These are phyloP conservation scores for Echinops telfairi DNA, from an alignment of 2,113 vertebrate genomes.

Conservation along the genomic window DNA sequence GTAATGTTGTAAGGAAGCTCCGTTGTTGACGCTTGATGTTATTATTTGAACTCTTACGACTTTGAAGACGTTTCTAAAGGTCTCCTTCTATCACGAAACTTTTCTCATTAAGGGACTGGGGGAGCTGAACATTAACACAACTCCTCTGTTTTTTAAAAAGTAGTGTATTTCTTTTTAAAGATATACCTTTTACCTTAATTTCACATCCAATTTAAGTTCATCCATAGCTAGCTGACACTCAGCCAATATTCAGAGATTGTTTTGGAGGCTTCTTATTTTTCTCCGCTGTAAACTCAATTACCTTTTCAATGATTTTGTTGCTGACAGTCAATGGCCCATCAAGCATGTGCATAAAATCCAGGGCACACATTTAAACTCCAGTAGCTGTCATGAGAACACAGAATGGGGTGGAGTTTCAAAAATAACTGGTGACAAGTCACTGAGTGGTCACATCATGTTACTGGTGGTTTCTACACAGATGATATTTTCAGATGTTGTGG, in stretches of 20 bases:
- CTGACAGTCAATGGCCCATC: constrained; percentile 79
- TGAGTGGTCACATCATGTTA: constrained; percentile 61
- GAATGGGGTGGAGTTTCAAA: constrained; percentile 79
- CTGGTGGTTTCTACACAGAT: constrained; percentile 60
- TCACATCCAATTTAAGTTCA: constrained; percentile 73
- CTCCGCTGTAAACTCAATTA: constrained; percentile 80
- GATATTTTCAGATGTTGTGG: constrained; percentile 59
- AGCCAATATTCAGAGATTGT: constrained; percentile 77
- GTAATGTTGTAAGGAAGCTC: not conserved
- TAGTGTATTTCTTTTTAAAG: constrained; percentile 20
- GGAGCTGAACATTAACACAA: too few species aligned
- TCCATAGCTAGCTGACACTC: constrained; percentile 69
- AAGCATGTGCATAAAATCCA: constrained; percentile 82
- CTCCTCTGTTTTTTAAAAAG: constrained; percentile 24
- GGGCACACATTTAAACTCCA: constrained; percentile 81
- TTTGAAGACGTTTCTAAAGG: constrained; percentile 46
- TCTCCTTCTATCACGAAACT: not conserved
- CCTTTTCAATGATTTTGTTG: constrained; percentile 82
- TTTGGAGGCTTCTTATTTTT: constrained; percentile 82
- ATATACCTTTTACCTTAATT: constrained; percentile 56
- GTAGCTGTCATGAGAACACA: constrained; percentile 64
- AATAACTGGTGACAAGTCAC: constrained; percentile 77
- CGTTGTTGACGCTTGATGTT: constrained; percentile 33
- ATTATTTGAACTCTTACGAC: constrained; percentile 53
- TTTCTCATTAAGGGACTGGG: too few species aligned